Base-by-base conservation (phyloP, 2,888 invertebrate genomes). In the Hemistola chrysoprasaria region DNA sequence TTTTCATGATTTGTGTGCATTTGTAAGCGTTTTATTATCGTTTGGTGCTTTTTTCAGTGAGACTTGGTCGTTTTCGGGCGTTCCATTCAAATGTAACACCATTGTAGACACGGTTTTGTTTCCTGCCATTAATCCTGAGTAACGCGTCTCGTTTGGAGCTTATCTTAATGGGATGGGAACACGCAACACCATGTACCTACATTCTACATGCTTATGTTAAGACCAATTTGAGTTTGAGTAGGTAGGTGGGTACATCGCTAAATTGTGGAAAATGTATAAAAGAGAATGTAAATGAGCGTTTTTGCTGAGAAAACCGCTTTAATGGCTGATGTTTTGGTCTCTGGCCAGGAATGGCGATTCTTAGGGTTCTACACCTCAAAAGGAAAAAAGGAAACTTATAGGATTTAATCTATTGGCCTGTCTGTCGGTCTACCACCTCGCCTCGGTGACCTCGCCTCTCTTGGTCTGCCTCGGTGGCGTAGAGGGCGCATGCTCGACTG, bases 121-220 rank as follows among this genome's bases (percentile, higher is more conserved):
- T 71, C 64, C 66, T 62, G 64, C 67, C 74, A 75, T 76, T 78
- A 72, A 78, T 76, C 68, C 65, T 65, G 65, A 72, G 71, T 65
- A 63, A 70, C 68, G 74, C 68, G 61, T 74, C 71, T 73, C 71
- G 66, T 70, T 72, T 69, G 65, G 64, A 65, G 74, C 75, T 78
- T 78, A 78, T 76, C 78, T 75, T 74, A 76, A 78, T 76, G 70
- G 71, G 59, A 57, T 48, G 64, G 64, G 63, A 67, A 64, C 78
- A 78, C 69, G 75, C 71, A 67, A 77, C 65, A 67, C 59, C 62
- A 62, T 56, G 62, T 62, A 52, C 16, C 16, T 16, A 16, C 22
- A 32, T 44, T 4, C 16, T 16, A 16, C 22, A 32, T 44, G 50
- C 55, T 54, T 50, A 50, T 55, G 44, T 65, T 62, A 58, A 59